Base-by-base conservation (phyloP, 2,113 vertebrate species). In the Pollachius pollachius region DNA sequence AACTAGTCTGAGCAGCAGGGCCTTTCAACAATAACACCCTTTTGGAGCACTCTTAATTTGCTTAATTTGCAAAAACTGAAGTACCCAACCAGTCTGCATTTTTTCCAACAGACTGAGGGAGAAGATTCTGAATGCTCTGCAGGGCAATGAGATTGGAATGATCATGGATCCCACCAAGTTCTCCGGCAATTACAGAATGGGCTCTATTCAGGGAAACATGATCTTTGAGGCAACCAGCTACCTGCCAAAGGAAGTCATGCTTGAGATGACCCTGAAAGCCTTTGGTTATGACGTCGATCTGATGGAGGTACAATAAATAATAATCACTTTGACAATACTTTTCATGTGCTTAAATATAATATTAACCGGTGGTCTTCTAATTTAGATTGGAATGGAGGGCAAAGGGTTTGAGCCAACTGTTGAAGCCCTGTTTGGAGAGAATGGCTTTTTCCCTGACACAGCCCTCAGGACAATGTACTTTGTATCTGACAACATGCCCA, bases 381-480 rank as follows among this genome's bases (percentile, higher is more conserved):
- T 74, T 64, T 37, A 99, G 97, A 83, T 99, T 83, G 95, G 96
- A 41, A 83, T 98, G 81, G 95, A 97, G 68, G 95, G 96, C 57
- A 95, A 93, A 70, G 94, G 93, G 7, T 94, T 98, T 84, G 96
- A 98, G 78, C 95, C 96, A 74, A 94, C 94, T 0, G 25, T 98
- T 52, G 96, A 97, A 66, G 93, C 94, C 3, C 83, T 98, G 65
- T 98, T 99, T 85, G 97, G 97, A 74, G 81, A 93, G 5, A 84
- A 92, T 69, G 97, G 97, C 7, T 97, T 98, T 87, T 98, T 99
- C 83, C 97, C 96, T 7, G 94, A 97, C 77, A 93, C 92, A 6
- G 87, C 90, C 72, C 89, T 92, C 89, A 96, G 94, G 83, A 93
- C 94, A 54, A 86, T 96, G 79, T 98, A 94, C 74, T 97, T 94